These are phyloP conservation scores for Drosophila limbata DNA, from an alignment of 2,888 invertebrate genomes.

Conservation along the genomic window DNA sequence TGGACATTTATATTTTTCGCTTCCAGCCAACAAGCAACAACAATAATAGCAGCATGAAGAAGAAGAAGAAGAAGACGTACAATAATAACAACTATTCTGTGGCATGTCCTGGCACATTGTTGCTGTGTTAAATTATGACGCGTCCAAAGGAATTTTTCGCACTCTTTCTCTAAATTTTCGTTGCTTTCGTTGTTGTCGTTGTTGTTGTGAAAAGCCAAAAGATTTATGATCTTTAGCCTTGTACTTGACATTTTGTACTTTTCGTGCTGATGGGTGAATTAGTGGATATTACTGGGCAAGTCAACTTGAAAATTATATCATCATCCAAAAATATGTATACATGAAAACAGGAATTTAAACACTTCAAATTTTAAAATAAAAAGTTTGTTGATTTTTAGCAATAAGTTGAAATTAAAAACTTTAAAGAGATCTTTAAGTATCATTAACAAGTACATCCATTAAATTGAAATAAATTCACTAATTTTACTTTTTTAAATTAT, in stretches of 20 bases:
- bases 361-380: neutral
- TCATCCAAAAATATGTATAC: conserved; percentile 8
- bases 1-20: conserved; percentile 79
- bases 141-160: conserved; percentile 45
- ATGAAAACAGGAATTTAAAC: neutral
- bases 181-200: conserved; percentile 23
- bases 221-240: conserved; percentile 75
- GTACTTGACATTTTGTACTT: conserved; percentile 69
- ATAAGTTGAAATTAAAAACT: too few species aligned
- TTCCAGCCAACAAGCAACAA: conserved; percentile 33
- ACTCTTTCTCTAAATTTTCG: conserved; percentile 10
- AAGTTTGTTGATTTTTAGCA: neutral
- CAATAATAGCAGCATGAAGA: conserved; percentile 22
- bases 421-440: too few species aligned
- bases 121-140: conserved; percentile 65
- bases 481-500: neutral
- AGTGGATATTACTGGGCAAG: conserved; percentile 54
- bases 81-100: conserved; percentile 35
- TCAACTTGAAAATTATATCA: conserved; percentile 51
- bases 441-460: too few species aligned
- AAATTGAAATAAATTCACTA: neutral
- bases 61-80: neutral
- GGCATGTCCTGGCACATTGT: conserved; percentile 49
- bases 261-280: conserved; percentile 61
- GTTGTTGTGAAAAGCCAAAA: conserved; percentile 30